Conservation (phyloP, 2,888 invertebrate genomes). For the Julus scanicus region DNA sequence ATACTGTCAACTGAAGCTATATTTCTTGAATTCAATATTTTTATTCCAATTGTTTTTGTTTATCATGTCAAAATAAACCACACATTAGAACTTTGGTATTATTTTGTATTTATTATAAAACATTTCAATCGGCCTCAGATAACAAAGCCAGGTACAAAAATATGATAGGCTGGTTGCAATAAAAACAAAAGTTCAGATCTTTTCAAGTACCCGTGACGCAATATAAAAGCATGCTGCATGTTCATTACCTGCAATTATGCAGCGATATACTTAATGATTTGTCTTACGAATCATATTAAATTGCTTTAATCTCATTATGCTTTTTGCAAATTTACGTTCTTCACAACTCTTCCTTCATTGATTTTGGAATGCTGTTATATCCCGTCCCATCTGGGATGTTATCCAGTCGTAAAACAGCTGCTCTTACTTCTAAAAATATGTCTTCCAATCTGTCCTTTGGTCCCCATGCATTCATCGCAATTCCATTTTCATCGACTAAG, state of each 20-base stretch:
- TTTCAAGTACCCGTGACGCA: background rate
- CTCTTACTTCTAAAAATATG: constrained; percentile 62
- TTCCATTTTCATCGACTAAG: constrained; percentile 67
- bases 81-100: background rate
- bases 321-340: background rate
- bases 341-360: background rate
- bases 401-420: constrained; percentile 59
- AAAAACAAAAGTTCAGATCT: background rate
- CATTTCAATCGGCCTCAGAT: background rate
- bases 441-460: constrained; percentile 65
- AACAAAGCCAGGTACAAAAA: background rate
- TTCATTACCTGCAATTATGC: background rate
- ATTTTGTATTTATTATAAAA: background rate
- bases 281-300: background rate
- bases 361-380: background rate
- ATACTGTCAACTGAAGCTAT: no score
- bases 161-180: background rate
- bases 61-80: background rate
- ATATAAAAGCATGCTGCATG: background rate
- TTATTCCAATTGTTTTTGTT: no score
- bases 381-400: background rate
- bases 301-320: background rate
- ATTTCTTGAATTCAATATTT: no score
- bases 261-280: background rate
- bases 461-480: constrained; percentile 67